Evolutionary conservation across 2,888 invertebrate genomes (phyloP).

Genomic region (Hirtodrosophila duncani): DNA sequence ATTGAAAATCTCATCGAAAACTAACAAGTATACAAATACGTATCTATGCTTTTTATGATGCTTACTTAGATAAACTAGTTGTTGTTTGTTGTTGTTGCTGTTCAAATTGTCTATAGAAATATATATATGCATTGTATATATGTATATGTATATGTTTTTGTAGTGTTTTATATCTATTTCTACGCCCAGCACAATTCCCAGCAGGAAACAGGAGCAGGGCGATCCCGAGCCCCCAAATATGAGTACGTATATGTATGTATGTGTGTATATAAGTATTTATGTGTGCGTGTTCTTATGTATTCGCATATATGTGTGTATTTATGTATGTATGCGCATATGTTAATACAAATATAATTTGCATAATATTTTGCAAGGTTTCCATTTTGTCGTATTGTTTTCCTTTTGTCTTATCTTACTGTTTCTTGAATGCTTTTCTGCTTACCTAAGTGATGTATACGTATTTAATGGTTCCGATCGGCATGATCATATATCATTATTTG

Average conservation of each 20-base stretch:
- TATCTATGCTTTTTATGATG: conserved; percentile 5
- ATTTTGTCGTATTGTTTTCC: too few species aligned
- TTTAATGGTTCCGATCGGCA: too few species aligned
- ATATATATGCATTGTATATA: conserved; percentile 25
- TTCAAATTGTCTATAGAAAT: conserved; percentile 34
- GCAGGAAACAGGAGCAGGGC: conserved; percentile 1
- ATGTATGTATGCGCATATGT: not conserved
- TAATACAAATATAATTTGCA: conserved; percentile 1
- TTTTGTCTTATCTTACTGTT: too few species aligned
- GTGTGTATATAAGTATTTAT: conserved; percentile 9
- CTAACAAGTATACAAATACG: not conserved
- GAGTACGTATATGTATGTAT: conserved; percentile 1
- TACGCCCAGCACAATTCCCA: not conserved
- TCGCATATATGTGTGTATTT: not conserved
- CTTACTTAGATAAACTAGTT: conserved; percentile 18
- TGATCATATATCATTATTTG: too few species aligned
- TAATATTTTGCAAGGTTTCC: too few species aligned
- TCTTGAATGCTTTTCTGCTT: too few species aligned
- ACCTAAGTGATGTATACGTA: too few species aligned
- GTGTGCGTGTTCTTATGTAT: conserved; percentile 3
- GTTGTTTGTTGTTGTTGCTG: conserved; percentile 19
- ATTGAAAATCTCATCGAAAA: not conserved
- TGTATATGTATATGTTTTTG: conserved; percentile 16
- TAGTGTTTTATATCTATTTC: conserved; percentile 11
- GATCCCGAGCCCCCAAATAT: not conserved